phyloP scores from a whole-genome alignment of 2,113 vertebrate species.

The Indri indri region DNA sequence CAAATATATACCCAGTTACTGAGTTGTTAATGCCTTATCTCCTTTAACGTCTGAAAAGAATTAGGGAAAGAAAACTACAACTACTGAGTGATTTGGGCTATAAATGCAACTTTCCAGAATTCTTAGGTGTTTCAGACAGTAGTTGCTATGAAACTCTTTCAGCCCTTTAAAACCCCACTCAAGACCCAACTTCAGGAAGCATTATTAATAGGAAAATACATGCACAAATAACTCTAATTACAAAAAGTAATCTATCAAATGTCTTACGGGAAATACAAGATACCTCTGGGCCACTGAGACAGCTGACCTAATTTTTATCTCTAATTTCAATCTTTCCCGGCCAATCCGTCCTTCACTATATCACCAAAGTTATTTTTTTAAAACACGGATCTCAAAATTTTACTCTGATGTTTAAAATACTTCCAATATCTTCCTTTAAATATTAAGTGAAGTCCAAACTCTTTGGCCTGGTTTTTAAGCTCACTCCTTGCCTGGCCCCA shows the following conservation, averaged over 20 bases:
- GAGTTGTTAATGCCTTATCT: slow-evolving; percentile 25
- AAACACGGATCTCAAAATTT: not conserved
- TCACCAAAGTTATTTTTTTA: not conserved
- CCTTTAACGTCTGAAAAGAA: slow-evolving; percentile 2
- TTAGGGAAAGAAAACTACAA: not conserved
- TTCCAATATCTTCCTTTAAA: not conserved
- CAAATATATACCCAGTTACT: not conserved
- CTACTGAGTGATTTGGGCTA: not conserved
- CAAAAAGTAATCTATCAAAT: not conserved
- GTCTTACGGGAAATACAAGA: not conserved
- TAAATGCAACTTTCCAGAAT: not conserved
- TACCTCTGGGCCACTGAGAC: not conserved
- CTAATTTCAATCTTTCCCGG: not conserved
- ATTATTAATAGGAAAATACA: not conserved
- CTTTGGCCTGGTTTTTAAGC: not conserved
- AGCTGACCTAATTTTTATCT: not conserved
- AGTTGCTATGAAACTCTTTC: not conserved
- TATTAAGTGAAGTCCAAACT: not conserved
- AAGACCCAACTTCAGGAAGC: not conserved
- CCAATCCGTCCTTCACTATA: not conserved
- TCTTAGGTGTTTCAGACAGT: not conserved
- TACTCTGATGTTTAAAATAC: slow-evolving; percentile 21
- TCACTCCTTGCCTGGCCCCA: not conserved
- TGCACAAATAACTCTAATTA: not conserved
- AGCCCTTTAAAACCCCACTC: not conserved